Evolutionary conservation across 2,797 vertebrate species (phyloP), one percentile per base, ranked within the genome.

Genomic region (Acipenser transmontanus): DNA sequence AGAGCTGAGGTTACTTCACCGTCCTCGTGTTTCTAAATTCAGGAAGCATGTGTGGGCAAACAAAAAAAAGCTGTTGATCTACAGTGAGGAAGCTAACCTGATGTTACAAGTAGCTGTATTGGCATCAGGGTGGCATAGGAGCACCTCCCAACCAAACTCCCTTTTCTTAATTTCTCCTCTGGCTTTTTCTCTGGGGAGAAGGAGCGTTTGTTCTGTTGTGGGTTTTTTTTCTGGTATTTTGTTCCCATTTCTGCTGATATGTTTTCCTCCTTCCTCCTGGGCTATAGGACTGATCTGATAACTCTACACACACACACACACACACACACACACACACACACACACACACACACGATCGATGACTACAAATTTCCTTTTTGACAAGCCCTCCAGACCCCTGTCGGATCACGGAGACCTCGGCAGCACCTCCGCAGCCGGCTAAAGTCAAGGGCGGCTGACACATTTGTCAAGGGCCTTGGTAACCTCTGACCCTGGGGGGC

Each of bases 381-480:
- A 88, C 82, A 87, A 84, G 78, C 78, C 76, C 77, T 81, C 77
- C 78, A 85, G 80, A 82, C 73, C 80, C 65, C 74, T 84, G 84
- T 84, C 84, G 80, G 83, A 86, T 86, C 84, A 80, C 79, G 79
- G 78, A 77, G 74, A 79, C 77, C 78, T 78, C 76, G 75, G 73
- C 81, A 80, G 79, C 77, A 74, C 76, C 71, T 77, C 84, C 80
- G 77, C 84, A 80, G 80, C 81, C 78, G 81, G 78, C 88, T 86
- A 78, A 82, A 84, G 77, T 84, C 85, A 81, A 79, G 79, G 89
- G 87, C 86, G 86, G 79, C 81, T 87, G 88, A 86, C 88, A 89
- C 86, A 87, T 91, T 93, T 92, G 87, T 93, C 93, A 91, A 92
- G 90, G 90, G 91, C 91, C 92, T 92, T 81, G 85, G 92, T 93